A percentile compares a stretch with the other conserved stretches of the same genome.
Conservation (phyloP, 2,888 invertebrate species). For the Coenonympha glycerion region DNA sequence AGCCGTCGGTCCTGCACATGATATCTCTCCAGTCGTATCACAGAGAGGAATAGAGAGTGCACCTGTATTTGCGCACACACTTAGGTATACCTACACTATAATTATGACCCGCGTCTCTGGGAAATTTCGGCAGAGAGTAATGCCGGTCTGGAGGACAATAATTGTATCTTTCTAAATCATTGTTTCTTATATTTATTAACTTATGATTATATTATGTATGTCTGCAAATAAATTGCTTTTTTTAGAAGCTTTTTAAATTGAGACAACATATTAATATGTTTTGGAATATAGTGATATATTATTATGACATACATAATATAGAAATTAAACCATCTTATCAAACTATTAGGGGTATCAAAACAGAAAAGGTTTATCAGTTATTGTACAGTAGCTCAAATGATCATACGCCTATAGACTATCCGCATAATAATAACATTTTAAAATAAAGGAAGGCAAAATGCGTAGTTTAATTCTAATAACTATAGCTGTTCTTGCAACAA, state of each 20-base stretch:
- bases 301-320: background rate
- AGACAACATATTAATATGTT: background rate
- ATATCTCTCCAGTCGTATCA: too few species aligned
- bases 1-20: too few species aligned
- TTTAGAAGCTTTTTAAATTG: background rate
- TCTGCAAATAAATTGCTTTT: too few species aligned
- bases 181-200: too few species aligned
- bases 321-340: slow-evolving; percentile 10
- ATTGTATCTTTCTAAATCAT: too few species aligned
- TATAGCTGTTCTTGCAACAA: slow-evolving; percentile 8
- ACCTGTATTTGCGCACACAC: too few species aligned
- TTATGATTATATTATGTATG: too few species aligned
- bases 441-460: slow-evolving; percentile 14
- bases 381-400: slow-evolving; percentile 14
- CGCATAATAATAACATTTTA: background rate
- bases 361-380: slow-evolving; percentile 14
- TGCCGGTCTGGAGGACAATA: too few species aligned
- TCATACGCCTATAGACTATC: background rate
- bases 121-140: too few species aligned
- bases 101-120: too few species aligned
- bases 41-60: too few species aligned
- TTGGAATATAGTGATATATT: background rate
- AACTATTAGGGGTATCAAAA: slow-evolving; percentile 10
- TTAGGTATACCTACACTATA: too few species aligned
- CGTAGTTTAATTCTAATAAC: slow-evolving; percentile 10